Base-by-base conservation (phyloP, 2,888 invertebrate species). In the Agriopis leucophaearia region DNA sequence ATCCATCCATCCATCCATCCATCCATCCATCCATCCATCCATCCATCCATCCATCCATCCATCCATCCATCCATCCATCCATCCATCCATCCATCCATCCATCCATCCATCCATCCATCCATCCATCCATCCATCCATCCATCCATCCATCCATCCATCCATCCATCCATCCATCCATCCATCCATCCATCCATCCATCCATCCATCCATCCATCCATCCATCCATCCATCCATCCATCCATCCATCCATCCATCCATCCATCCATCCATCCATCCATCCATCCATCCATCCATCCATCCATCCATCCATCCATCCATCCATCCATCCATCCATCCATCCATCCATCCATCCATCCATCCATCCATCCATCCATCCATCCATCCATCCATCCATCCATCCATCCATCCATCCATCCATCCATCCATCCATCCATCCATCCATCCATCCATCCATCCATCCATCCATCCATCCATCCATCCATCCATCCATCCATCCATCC, bases 231-330 rank as follows among this genome's bases (percentile, higher is more conserved):
- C 54, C 54, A 55, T 38, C 54, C 54, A 55, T 38, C 54, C 54
- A 55, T 55, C 54, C 54, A 55, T 55, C 54, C 54, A 55, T 55
- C 54, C 54, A 55, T 55, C 54, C 54, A 55, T 55, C 54, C 54
- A 55, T 55, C 54, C 54, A 55, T 55, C 54, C 54, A 55, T 55
- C 54, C 54, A 55, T 55, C 54, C 54, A 55, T 55, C 54, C 54
- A 55, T 55, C 54, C 54, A 55, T 55, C 54, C 54, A 55, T 55
- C 54, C 54, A 55, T 55, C 54, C 54, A 55, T 55, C 54, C 54
- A 55, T 55, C 54, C 54, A 55, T 55, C 54, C 54, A 55, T 55
- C 54, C 54, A 55, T 55, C 54, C 54, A 55, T 55, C 54, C 54
- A 55, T 55, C 54, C 54, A 55, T 55, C 54, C 54, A 55, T 55